Conservation (phyloP, 2,113 vertebrate genomes). For the Melierax canorus region DNA sequence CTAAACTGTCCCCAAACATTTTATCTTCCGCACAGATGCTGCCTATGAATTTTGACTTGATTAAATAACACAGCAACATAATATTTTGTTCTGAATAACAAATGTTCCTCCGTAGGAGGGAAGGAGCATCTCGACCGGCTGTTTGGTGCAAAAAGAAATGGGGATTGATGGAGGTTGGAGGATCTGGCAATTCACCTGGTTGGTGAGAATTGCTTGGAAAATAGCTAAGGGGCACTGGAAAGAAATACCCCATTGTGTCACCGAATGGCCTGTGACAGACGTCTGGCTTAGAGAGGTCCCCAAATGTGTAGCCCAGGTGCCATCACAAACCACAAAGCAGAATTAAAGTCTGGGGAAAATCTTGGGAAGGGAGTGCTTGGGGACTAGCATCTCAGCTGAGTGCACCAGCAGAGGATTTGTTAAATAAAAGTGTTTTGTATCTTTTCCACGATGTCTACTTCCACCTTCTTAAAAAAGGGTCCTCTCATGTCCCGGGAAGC, state of each 20-base stretch:
- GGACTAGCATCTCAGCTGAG: background rate
- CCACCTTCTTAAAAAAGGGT: background rate
- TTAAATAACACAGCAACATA: background rate
- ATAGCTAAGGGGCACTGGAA: background rate
- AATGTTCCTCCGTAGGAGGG: background rate
- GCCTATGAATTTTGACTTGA: conserved; percentile 52
- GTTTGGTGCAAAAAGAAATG: background rate
- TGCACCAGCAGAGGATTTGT: background rate
- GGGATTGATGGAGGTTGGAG: background rate
- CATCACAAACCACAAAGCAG: background rate
- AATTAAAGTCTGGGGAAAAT: background rate
- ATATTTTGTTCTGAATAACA: conserved; percentile 12
- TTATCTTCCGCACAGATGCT: conserved; percentile 54
- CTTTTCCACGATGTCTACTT: background rate
- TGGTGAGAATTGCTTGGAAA: background rate
- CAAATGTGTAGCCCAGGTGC: fast-evolving
- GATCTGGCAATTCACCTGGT: background rate
- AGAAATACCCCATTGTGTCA: background rate
- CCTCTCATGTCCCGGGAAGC: background rate
- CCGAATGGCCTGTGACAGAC: background rate
- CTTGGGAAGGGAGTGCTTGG: background rate
- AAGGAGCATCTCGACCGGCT: background rate
- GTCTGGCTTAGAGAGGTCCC: background rate
- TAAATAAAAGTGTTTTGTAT: background rate
- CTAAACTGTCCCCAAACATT: conserved; percentile 55